Evolutionary conservation across 2,113 vertebrate species (phyloP), one percentile per base, ranked within the genome.

Genomic region (Rhegmatorhina hoffmannsi): DNA sequence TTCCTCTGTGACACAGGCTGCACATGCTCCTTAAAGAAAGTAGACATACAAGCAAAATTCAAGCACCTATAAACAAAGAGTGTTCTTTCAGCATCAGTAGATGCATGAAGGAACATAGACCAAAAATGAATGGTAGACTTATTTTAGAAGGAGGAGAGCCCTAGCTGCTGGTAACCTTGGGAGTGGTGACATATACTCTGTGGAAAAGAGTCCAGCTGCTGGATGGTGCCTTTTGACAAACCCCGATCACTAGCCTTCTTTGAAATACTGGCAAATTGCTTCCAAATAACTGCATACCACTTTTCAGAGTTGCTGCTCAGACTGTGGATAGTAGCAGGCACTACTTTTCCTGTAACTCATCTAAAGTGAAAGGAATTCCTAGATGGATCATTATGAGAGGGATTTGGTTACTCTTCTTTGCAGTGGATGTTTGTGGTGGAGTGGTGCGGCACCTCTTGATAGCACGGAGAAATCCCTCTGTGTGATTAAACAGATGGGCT

Each of bases 201-300:
- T 28, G 20, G 13, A 59, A 72, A 87, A 33, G 15, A 31, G 17
- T 50, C 33, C 38, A 53, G 31, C 7, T 80, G 23, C 43, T 72
- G 58, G 26, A 75, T 1, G 8, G 14, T n/a, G 33, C 25, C 19
- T 84, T 29, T 43, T 49, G 63, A 58, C 15, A 75, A 89, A 62
- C 23, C 19, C 31, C 0, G 0, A 31, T 67, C 19, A 1, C 0
- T 14, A 52, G 1, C 1, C 28, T 33, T 20, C 40, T 75, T 58
- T 77, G 63, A 84, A 72, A 67, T 33, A 31, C 67, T 53, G 11
- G 5, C 47, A 38, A 80, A 75, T 62, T 10, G 20, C 11, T 84
- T 76, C 38, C 21, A 63, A 47, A 44, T 59, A 12, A 25, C 53
- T 9, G 3, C 20, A 77, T 53, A 34, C 11, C 1, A 2, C n/a